Evolutionary conservation across 2,888 invertebrate species (phyloP).

Genomic region (Orthonychiurus folsomi): DNA sequence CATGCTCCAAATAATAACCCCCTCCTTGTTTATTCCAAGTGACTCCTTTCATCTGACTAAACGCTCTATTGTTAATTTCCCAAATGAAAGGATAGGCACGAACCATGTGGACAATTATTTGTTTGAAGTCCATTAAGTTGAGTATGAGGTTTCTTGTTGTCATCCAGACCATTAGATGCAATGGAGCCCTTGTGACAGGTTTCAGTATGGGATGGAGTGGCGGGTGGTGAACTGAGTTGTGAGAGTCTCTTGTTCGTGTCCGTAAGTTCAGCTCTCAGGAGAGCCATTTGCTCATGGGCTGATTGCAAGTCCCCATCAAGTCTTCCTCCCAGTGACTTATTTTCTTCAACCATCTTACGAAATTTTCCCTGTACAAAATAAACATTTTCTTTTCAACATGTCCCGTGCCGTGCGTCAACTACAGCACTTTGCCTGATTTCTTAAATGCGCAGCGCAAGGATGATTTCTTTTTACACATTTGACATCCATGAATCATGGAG

Average conservation of each 20-base stretch:
- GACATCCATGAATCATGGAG: too few species aligned
- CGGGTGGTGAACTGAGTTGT: slow-evolving; percentile 43
- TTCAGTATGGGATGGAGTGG: slow-evolving; percentile 40
- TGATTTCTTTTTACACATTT: too few species aligned
- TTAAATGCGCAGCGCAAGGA: too few species aligned
- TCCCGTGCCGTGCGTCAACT: too few species aligned
- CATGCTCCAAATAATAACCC: too few species aligned
- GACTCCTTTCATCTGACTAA: too few species aligned
- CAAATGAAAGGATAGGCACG: too few species aligned
- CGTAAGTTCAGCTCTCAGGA: slow-evolving; percentile 50
- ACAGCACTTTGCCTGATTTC: too few species aligned
- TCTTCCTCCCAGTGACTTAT: slow-evolving; percentile 50
- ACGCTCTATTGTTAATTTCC: too few species aligned
- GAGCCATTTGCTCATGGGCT: slow-evolving; percentile 54
- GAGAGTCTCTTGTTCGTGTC: slow-evolving; percentile 49
- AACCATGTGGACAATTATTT: slow-evolving; percentile 1
- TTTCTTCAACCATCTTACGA: slow-evolving; percentile 83
- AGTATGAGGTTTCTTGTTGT: background rate
- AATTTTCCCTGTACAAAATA: slow-evolving; percentile 57
- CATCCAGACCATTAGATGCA: background rate
- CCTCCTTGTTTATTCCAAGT: too few species aligned
- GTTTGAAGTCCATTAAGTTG: slow-evolving; percentile 33
- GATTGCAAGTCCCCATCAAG: slow-evolving; percentile 56
- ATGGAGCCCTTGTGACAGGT: background rate
- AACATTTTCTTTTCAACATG: background rate